Conservation (phyloP, 2,888 invertebrate genomes). For the Lymantria monacha region DNA sequence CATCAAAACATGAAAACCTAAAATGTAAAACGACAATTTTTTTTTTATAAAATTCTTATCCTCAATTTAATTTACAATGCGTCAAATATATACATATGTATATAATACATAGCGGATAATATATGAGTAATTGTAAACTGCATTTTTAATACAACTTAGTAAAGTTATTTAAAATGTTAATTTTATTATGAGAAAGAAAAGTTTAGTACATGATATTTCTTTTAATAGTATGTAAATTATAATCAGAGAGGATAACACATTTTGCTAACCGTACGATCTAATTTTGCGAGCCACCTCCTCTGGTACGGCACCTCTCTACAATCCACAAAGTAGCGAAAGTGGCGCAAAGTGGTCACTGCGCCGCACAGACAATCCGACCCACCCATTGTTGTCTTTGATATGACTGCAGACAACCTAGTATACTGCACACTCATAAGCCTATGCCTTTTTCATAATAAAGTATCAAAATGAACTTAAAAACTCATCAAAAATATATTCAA, state of each 20-base stretch:
- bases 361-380: slow-evolving; percentile 62
- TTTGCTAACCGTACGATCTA: slow-evolving; percentile 51
- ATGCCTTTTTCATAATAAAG: not conserved
- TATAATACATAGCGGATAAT: no score
- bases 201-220: no score
- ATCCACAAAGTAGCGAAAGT: slow-evolving; percentile 75
- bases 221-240: not conserved
- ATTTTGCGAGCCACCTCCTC: slow-evolving; percentile 57
- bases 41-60: no score
- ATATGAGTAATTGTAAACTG: no score
- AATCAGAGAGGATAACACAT: not conserved
- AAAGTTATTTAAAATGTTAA: no score
- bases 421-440: slow-evolving; percentile 5
- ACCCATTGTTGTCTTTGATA: slow-evolving; percentile 74
- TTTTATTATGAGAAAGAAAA: no score
- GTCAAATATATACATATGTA: no score
- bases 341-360: slow-evolving; percentile 66
- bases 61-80: no score
- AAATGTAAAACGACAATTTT: no score
- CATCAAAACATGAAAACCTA: no score
- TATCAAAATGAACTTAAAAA: slow-evolving; percentile 2
- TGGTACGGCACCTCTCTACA: slow-evolving; percentile 50
- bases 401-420: slow-evolving; percentile 36
- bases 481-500: slow-evolving; percentile 11
- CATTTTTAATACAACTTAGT: no score